Base-by-base conservation (phyloP, 35 echinoderm and acorn worm species). In the Holothuria glaberrima region DNA sequence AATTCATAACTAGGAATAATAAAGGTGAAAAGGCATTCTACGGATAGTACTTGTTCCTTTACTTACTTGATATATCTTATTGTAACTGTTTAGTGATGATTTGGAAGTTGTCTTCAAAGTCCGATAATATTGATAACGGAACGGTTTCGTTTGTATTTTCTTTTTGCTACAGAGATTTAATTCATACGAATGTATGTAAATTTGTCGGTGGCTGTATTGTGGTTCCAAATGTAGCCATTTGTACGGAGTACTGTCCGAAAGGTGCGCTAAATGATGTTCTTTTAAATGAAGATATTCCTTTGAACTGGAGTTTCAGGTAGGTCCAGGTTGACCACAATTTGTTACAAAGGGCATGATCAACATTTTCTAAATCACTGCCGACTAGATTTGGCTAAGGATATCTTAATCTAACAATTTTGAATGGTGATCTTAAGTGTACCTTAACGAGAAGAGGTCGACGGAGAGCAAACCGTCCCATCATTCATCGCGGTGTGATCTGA, bases 291-390 rank as follows among this genome's bases (percentile, higher is more conserved):
- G 97, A 99, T 79, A 89, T 99, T 59, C 97, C 97, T 3, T 91
- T 99, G 18, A 99, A 99, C 63, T 99, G 97, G 97, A 94, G 97
- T 69, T 99, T 99, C 88, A 99, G 97, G 97, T 99, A 68, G 83
- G 44, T 64, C n/a, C 36, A 41, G 2, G 36, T 41, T 41, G 2
- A 41, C 36, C 36, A 41, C 2, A 41, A 41, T 41, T 41, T 41
- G 36, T 41, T 41, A 7, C 2, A 41, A 41, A 41, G 2, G 36
- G 36, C 36, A 7, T 41, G 7, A 41, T 41, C 2, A 41, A 7
- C 36, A 41, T 41, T 41, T 41, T 41, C 2, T 2, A 41, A 41
- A 41, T 41, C 36, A 41, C 36, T 2, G 2, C 36, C 2, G 36
- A 41, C 36, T 41, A 41, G 36, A 7, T 2, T n/a, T n/a, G n/a